Evolutionary conservation across 2,113 vertebrate species (phyloP), one percentile per base, ranked within the genome.

Genomic region (Taurulus bubalis): DNA sequence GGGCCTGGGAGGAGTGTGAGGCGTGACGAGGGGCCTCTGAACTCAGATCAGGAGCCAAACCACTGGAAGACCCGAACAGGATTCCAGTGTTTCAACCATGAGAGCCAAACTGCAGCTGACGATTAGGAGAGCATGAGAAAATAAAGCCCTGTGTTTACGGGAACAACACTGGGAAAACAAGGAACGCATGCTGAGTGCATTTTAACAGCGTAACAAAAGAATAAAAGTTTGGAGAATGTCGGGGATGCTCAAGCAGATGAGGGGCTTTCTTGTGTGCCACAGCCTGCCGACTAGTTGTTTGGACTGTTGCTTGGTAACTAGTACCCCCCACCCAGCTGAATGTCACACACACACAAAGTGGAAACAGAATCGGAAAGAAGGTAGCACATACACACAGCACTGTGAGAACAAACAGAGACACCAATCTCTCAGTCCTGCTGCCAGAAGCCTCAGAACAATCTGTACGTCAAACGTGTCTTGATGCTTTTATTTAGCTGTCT

Each of bases 1-100:
- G 71, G 75, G 83, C 53, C 68, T 74, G 42, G n/a, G 76, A 83
- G 69, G 38, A 8, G 20, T 42, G 74, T 7, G 1, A 77, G 80
- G 73, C 18, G 18, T n/a, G 10, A 34, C 3, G 11, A 24, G 66
- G 68, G 77, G 55, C 68, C 71, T 18, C 85, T 65, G 77, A 87
- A 87, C 89, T 83, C 88, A 80, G 72, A 82, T 72, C 82, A 90
- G 73, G 58, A 88, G 76, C 78, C 74, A 73, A 85, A 90, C 82
- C 83, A 83, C 90, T 90, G 89, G 90, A 91, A 85, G 85, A 88
- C 84, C 87, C 86, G 80, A 60, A 79, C 81, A 83, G 78, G 80
- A 87, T 84, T 87, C 82, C 84, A 84, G 74, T 64, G 59, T 65
- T n/a, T n/a, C n/a, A n/a, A 83, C 84, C 88, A 86, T 85, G 77